Evolutionary conservation across 35 echinoderm and acorn worm genomes (phyloP), one percentile per base, ranked within the genome.

Genomic region (Eucidaris tribuloides): DNA sequence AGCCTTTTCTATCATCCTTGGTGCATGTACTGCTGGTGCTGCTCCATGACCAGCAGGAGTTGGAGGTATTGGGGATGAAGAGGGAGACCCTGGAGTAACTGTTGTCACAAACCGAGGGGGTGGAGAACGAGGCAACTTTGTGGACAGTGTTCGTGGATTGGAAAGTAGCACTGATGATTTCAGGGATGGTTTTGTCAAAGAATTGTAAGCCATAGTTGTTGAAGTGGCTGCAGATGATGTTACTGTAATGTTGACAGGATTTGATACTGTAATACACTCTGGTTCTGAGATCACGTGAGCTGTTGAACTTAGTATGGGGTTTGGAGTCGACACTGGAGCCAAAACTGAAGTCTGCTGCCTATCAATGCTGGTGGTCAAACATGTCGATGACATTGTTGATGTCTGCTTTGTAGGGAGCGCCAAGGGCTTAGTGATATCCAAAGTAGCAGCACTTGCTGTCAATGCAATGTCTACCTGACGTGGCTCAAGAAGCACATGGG

Each of bases 21-120:
- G 38, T n/a, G 68, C 33, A 74, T 74, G 68, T 18, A 74, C 68
- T 28, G 87, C 87, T 46, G 87, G 87, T 37, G 87, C 87, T 20
- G 79, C 79, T 44, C 87, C 87, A 74, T 89, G 87, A 42, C 87
- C 87, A 46, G 87, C 87, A 37, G 87, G 87, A 5, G 87, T 83
- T 5, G 78, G 79, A 29, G 87, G 87, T 38, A 83, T 23, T 42
- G 68, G 68, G 25, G 68, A 74, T 7, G 68, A 74, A 22, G 68
- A 74, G 17, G 68, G 68, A 42, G 68, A 74, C 25, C 68, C 68
- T 35, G 68, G 68, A 35, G 68, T 74, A 11, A 74, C 68, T 44
- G 68, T 74, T 38, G 68, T 74, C n/a, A 74, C 68, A 74, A 74
- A 74, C 68, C 68, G 38, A 7, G 68, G 68, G 44, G 68, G 37